Evolutionary conservation across 2,113 vertebrate species (phyloP), one percentile per base, ranked within the genome.

Genomic region (Eidolon helvum): DNA sequence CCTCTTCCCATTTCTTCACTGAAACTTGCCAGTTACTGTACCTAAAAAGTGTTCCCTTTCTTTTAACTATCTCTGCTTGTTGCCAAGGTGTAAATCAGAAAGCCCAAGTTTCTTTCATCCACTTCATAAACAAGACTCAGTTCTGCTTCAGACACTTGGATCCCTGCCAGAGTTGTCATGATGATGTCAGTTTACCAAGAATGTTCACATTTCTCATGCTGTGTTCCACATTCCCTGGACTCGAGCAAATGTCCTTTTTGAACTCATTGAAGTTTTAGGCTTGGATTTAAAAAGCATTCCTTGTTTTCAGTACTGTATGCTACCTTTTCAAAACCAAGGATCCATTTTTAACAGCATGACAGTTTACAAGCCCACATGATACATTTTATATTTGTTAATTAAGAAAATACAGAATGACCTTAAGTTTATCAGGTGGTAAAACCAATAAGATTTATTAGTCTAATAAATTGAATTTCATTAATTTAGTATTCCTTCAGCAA

Each of bases 131-230:
- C 97, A 97, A 91, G 93, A 57, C 88, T 66, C 1, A 0, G 33
- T 61, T 87, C 89, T 89, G 95, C 91, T 63, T 90, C 43, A 86
- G 96, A 95, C 93, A 30, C 68, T 85, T 97, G 97, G 96, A 96
- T 18, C 55, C 61, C 78, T n/a, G 96, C 96, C 97, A 98, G 22
- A 55, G 61, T 72, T 59, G 77, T 75, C 74, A 43, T 63, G 95
- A 92, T 97, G 97, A 97, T 94, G 97, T 97, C 96, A 97, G 97
- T 82, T 97, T 61, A 88, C 97, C 91, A 95, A 71, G 97, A 97
- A 98, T 98, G 97, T 86, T 96, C 97, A 11, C 88, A 86, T 91
- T 95, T 97, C 95, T 96, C 97, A 90, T 75, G 94, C 97, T 96
- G 96, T 71, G 92, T n/a, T 84, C 97, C 92, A 92, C 97, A 85